Conservation (phyloP, 2,888 invertebrate genomes). For the Parelbella ahira region DNA sequence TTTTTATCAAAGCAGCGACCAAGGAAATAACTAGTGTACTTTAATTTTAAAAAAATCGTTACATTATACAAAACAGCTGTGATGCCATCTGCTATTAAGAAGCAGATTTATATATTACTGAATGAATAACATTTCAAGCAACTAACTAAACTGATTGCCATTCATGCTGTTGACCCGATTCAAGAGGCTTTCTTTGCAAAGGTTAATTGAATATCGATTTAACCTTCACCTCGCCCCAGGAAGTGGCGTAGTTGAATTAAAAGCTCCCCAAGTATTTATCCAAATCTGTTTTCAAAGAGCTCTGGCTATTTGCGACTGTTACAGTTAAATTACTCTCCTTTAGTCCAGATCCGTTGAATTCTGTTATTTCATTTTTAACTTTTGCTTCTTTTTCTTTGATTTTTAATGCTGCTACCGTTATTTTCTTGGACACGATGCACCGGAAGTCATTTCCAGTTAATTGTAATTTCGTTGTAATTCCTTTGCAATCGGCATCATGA, state of each 20-base stretch:
- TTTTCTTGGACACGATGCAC: too few species aligned
- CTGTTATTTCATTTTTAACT: background rate
- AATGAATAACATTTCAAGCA: too few species aligned
- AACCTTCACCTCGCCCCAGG: conserved; percentile 15
- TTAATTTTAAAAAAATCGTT: too few species aligned
- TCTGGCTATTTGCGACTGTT: background rate
- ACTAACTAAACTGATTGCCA: background rate
- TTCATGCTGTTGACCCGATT: conserved; percentile 8
- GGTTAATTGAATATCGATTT: conserved; percentile 31
- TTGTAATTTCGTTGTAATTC: too few species aligned
- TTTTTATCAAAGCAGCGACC: too few species aligned
- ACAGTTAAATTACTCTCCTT: conserved; percentile 5
- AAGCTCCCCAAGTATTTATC: conserved; percentile 9
- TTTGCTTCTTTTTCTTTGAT: background rate
- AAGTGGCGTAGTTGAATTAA: conserved; percentile 14
- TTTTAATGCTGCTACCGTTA: too few species aligned
- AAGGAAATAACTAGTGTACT: too few species aligned
- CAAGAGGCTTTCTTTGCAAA: conserved; percentile 13
- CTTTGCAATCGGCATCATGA: too few species aligned
- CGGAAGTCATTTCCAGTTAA: too few species aligned
- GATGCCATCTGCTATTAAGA: too few species aligned
- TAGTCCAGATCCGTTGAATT: background rate
- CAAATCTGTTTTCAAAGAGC: conserved; percentile 13
- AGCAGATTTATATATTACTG: too few species aligned
- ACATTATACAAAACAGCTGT: too few species aligned